A percentile compares a stretch with the other conserved stretches of the same genome.
Evolutionary conservation across 2,113 vertebrate species (phyloP).

Genomic region (Rhynchomys soricoides): DNA sequence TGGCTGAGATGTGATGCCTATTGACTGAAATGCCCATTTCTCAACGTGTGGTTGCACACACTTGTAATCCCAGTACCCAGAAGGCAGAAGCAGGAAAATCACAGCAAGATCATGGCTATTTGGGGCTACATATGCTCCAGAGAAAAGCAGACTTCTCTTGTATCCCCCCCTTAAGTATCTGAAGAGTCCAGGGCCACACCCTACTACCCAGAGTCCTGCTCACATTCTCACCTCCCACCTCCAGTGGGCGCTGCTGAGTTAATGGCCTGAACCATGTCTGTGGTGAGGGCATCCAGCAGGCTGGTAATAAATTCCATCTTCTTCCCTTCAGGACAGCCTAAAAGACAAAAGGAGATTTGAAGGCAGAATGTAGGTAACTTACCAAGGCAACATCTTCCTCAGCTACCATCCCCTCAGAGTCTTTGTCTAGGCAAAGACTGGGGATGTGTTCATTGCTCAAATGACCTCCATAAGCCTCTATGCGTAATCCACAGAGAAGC

Average conservation of each 20-base stretch:
- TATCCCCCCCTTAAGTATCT: not conserved
- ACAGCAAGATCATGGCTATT: not conserved
- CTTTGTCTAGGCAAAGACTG: not conserved
- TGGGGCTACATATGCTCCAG: not conserved
- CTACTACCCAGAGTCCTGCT: not conserved
- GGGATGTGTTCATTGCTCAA: not conserved
- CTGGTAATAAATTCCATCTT: constrained; percentile 99
- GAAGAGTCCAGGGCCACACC: not conserved
- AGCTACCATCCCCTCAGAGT: not conserved
- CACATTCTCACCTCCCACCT: constrained; percentile 95
- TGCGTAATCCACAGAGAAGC: not conserved
- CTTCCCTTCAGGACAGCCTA: constrained; percentile 98
- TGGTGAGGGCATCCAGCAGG: constrained; percentile 97
- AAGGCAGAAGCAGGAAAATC: not conserved
- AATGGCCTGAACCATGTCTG: constrained; percentile 99
- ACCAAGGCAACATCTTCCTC: constrained; percentile 15
- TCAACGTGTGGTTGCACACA: not conserved
- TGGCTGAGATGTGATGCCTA: not conserved
- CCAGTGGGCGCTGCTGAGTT: constrained; percentile 96
- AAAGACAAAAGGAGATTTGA: constrained; percentile 70
- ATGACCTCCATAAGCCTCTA: not conserved
- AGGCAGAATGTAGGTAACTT: not conserved
- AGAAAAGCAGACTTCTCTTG: not conserved
- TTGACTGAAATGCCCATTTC: not conserved
- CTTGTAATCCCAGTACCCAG: not conserved